Evolutionary conservation across 2,113 vertebrate genomes (phyloP), one percentile per base, ranked within the genome.

Genomic region (Gorsachius goisagi): DNA sequence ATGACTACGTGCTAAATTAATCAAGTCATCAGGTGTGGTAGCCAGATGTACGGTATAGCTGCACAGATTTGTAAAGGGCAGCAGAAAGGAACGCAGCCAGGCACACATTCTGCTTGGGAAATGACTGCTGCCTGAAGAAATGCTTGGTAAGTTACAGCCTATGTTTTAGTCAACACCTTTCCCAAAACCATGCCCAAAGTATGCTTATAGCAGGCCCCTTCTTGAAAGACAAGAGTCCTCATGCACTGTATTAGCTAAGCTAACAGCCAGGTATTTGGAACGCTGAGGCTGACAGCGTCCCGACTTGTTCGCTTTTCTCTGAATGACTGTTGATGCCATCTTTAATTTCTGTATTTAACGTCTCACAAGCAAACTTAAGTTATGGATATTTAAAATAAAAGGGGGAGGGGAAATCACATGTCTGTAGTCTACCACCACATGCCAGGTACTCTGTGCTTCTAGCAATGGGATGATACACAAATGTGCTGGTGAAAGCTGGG

Each of bases 401-500:
- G 49, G 30, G 18, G 49, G 45, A 71, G 45, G 69, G 45, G 49
- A 92, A 74, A n/a, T 87, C 58, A 84, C 4, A 0, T 79, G 52
- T 77, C 69, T 73, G 27, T 73, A 56, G 62, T 78, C 50, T 68
- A 63, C 53, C 35, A 59, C 41, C 63, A 45, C 49, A 30, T 71
- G 37, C 55, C 76, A 84, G 88, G 35, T 67, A 72, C 58, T 63
- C 72, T 85, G 73, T 87, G 94, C 63, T 90, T 88, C 60, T 90
- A 68, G 74, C 63, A 69, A 33, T 12, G 78, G 69, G 62, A 39
- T 35, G 58, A 39, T 60, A 8, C 11, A 63, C 72, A 82, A 63
- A 83, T 22, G 35, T 79, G 91, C 93, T 96, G 85, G 83, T 96
- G 91, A 88, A 94, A 81, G 74, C 59, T 47, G 60, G 62, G 79